Evolutionary conservation across 2,888 invertebrate species (phyloP), one percentile per base, ranked within the genome.

Genomic region (Glaucopsyche alexis): DNA sequence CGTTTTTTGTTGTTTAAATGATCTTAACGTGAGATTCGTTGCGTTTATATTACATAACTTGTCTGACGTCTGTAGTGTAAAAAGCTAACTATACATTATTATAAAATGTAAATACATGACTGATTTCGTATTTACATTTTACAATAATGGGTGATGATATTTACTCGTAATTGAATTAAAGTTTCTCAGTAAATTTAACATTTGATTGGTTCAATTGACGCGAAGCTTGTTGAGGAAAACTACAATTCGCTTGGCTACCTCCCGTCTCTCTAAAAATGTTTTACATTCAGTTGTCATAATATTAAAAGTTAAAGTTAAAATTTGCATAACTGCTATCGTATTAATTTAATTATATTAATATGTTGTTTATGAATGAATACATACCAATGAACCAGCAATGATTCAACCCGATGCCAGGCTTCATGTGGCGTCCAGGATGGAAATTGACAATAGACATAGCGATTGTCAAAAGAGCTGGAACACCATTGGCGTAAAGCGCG

Each of bases 341-440:
- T 29, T 29, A 29, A 29, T 29, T 29, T 29, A 29, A 29, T 29
- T 29, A 29, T 29, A 29, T 29, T 29, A 7, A n/a, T 50, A 7
- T n/a, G 50, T 50, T n/a, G 50, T 7, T n/a, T 42, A 42, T 42
- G 8, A 72, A 42, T 42, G 8, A 72, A 66, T 47, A 80, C 84
- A 83, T 83, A 95, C 96, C 90, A 75, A 87, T 84, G 81, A 96
- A 95, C 95, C 96, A 96, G 83, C 96, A 96, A 69, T 85, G 89
- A 13, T 80, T 81, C 14, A 93, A 85, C 2, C 95, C 95, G 47
- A 96, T 94, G 14, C 94, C 93, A 0, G 95, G 95, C 73, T 89
- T 93, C 7, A 87, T 74, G 72, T 94, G 94, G 5, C 81, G 76
- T 0, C 94, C 94, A 0, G 94, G 92, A 0, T 87, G 79, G 76